These are phyloP conservation scores for Pomatostomus ruficeps DNA, from an alignment of 2,113 vertebrate species.

Conservation along the genomic window DNA sequence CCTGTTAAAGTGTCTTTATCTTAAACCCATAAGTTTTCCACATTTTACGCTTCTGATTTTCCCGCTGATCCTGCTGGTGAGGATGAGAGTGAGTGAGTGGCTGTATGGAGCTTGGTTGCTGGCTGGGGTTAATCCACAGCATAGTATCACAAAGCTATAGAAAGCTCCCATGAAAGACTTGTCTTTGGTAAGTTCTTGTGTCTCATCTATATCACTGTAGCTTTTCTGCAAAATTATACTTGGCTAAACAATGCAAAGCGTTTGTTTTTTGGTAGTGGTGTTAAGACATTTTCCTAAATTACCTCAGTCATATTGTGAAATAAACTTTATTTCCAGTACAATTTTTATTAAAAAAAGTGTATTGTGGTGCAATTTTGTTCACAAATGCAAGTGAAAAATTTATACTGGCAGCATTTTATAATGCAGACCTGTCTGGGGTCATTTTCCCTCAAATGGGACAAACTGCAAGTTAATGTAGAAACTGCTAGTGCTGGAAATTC, in stretches of 20 bases:
- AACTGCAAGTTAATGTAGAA: neutral
- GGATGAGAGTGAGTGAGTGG: neutral
- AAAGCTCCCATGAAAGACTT: neutral
- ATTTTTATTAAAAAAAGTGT: neutral
- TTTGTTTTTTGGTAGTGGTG: neutral
- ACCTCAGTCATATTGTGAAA: neutral
- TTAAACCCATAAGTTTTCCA: neutral
- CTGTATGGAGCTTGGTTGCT: neutral
- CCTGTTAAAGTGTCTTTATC: neutral
- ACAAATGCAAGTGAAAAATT: neutral
- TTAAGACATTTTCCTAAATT: neutral
- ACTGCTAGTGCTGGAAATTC: neutral
- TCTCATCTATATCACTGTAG: fast-evolving
- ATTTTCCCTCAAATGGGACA: neutral
- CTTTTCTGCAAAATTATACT: neutral
- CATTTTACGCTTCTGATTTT: neutral
- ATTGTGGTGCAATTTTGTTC: neutral
- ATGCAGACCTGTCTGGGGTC: neutral
- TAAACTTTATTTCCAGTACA: neutral
- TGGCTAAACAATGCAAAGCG: neutral
- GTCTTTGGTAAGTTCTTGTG: neutral
- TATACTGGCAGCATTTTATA: neutral
- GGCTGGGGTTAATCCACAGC: neutral
- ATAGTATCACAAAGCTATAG: neutral
- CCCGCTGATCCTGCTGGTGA: fast-evolving